phyloP scores from a whole-genome alignment of 2,113 vertebrate genomes.

The Tylochromis polylepis region DNA sequence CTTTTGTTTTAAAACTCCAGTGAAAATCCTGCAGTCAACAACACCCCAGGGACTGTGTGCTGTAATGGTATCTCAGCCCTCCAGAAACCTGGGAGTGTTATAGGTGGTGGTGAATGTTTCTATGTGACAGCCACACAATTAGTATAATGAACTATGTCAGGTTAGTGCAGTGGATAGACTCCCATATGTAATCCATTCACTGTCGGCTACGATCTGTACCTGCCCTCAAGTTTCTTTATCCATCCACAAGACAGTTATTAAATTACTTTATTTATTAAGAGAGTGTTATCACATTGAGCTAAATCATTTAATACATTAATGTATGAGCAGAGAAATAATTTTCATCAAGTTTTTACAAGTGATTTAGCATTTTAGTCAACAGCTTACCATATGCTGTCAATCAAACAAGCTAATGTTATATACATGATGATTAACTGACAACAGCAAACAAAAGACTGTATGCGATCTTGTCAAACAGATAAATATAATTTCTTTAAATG shows the following conservation, averaged over 20 bases:
- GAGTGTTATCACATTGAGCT: neutral
- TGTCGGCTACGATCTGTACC: neutral
- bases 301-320: neutral
- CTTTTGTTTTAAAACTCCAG: slow-evolving; percentile 34
- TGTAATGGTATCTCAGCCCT: neutral
- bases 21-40: slow-evolving; percentile 23
- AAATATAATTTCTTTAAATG: neutral
- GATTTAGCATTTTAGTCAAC: neutral
- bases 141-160: neutral
- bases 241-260: neutral
- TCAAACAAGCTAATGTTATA: neutral
- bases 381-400: neutral
- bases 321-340: neutral
- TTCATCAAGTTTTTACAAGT: neutral
- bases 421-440: neutral
- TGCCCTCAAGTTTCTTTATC: neutral
- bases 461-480: neutral
- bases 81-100: neutral
- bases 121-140: slow-evolving; percentile 1
- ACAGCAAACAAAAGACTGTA: neutral
- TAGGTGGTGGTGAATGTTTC: neutral
- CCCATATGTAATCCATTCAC: neutral
- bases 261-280: neutral
- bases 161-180: neutral
- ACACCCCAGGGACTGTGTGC: neutral